A percentile compares a stretch with the other conserved stretches of the same genome.
Conservation (phyloP, 2,113 vertebrate genomes). For the Peromyscus californicus region DNA sequence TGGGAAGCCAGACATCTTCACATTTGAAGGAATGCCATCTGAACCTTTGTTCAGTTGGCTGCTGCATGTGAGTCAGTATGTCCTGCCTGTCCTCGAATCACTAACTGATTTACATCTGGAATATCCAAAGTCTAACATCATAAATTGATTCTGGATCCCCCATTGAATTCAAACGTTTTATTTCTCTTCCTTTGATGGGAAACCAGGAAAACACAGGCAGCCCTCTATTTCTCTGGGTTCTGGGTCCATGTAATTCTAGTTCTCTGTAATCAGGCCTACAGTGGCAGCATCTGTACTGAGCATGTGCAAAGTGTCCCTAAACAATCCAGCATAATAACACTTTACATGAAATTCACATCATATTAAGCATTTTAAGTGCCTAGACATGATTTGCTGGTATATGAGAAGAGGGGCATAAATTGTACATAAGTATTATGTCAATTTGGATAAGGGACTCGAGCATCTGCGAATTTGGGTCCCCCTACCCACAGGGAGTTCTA, state of each 20-base stretch:
- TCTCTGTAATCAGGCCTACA: neutral
- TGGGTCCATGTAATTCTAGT: neutral
- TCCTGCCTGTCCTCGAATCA: neutral
- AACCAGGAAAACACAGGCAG: neutral
- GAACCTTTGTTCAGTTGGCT: neutral
- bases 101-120: constrained; percentile 31
- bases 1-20: neutral
- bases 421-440: neutral
- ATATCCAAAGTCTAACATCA: neutral
- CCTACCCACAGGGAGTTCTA: neutral
- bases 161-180: neutral
- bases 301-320: neutral
- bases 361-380: neutral
- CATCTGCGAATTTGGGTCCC: neutral
- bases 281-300: neutral
- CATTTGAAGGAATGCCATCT: constrained; percentile 31
- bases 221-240: neutral
- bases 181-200: constrained; percentile 32
- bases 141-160: neutral
- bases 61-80: neutral
- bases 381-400: neutral
- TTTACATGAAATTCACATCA: neutral
- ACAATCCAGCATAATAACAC: neutral
- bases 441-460: neutral
- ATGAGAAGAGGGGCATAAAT: neutral